Base-by-base conservation (phyloP, 2,113 vertebrate genomes). In the Hippocampus barbouri region DNA sequence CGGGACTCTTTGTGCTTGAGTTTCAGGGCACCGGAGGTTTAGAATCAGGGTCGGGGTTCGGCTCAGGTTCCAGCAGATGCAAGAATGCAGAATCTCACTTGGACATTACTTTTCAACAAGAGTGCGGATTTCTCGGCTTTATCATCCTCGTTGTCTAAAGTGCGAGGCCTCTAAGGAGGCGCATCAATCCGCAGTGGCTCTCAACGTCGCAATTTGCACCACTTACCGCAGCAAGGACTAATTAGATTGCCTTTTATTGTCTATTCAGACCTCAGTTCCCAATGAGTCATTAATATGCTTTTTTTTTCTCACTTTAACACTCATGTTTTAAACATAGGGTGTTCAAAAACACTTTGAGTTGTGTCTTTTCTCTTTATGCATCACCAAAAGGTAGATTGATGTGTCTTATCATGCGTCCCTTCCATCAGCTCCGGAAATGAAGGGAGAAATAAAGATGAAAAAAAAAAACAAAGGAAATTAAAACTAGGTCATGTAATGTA, bases 231-330 rank as follows among this genome's bases (percentile, higher is more conserved):
- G 57, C 59, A 70, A 91, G 95, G 92, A 94, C 96, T 95, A 94
- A 96, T 95, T 95, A 93, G 89, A 91, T 89, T 90, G 88, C 88
- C 90, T 89, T 94, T 91, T 93, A 94, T 94, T 93, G 90, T 94
- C 88, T 93, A 94, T 87, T 93, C 53, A 56, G 53, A 56, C 53
- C 21, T 56, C 53, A 10, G 53, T 56, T 56, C 83, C 89, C 84
- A 88, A 89, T 79, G 87, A 89, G 92, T 94, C 89, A 93, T 94
- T 94, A 94, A 94, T 93, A 94, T 94, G 91, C 92, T 94, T 94
- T 38, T 38, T 38, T 38, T 38, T 87, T 82, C 15, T 34, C 15
- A 2, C 51, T 18, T 40, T 12, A 86, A 83, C 73, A 77, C 78
- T 91, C 87, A 92, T 93, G 90, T 91, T 89, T 93, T 84, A 93